Evolutionary conservation across 2,113 vertebrate species (phyloP).

Genomic region (Microtus oregoni): DNA sequence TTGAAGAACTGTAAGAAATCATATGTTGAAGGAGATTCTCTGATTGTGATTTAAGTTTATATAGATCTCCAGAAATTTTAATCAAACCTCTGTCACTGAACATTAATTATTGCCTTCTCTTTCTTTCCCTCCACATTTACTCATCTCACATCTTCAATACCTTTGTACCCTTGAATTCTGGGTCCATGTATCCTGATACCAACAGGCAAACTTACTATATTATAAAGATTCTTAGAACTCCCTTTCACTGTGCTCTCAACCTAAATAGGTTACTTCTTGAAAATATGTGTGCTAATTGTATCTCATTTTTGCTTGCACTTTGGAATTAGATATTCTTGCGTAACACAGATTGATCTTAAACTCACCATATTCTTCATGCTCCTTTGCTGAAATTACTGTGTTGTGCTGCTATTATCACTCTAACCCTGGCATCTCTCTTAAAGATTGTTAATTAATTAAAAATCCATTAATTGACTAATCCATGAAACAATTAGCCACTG

Average conservation of each 20-base stretch:
- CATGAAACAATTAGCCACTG: background rate
- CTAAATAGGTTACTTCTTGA: background rate
- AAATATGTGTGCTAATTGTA: background rate
- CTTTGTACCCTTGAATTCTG: background rate
- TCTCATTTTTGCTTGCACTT: background rate
- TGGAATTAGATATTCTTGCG: too few relatives aligned
- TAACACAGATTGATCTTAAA: background rate
- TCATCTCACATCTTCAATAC: accelerated
- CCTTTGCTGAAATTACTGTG: background rate
- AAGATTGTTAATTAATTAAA: background rate
- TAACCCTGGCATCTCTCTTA: background rate
- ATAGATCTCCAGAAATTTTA: background rate
- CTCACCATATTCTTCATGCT: background rate
- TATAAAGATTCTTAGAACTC: background rate
- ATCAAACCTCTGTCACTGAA: background rate
- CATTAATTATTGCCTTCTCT: background rate
- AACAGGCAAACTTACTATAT: background rate
- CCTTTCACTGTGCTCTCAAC: background rate
- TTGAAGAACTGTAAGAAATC: background rate
- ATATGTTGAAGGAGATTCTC: background rate
- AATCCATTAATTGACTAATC: background rate
- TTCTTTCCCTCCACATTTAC: background rate
- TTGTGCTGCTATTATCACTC: background rate
- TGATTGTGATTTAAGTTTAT: background rate
- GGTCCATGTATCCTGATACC: background rate